Base-by-base conservation (phyloP, 2,888 invertebrate genomes). In the Myathropa florea region DNA sequence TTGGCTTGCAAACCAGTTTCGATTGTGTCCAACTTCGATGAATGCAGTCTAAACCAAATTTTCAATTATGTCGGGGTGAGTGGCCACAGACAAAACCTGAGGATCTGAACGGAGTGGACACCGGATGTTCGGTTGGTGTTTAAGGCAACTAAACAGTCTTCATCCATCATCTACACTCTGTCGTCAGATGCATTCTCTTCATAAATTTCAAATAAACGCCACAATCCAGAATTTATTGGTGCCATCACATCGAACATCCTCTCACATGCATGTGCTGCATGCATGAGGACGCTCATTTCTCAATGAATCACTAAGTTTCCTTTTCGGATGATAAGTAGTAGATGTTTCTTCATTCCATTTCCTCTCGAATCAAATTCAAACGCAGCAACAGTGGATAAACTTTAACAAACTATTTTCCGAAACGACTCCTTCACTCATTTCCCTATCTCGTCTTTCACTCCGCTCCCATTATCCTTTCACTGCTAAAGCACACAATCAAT, bases 401-500 rank as follows among this genome's bases (percentile, higher is more conserved):
- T 30, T 10, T 26, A 61, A 78, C 30, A 78, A 83, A 67, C 72
- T 63, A 26, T 68, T 68, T 73, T 83, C 55, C 72, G n/a, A 68
- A 72, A 68, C 21, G 33, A 63, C 67, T 73, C 67, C 24, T 33
- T 30, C 10, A 12, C 2, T 72, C 60, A 65, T 65, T 23, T 10
- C 23, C 23, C 14, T 39, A 30, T 65, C 46, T 70, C 21, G 30
- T 4, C 33, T 23, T 28, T n/a, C n/a, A 6, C 12, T 28, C 10
- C n/a, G 10, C 6, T 61, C 57, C 33, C 18, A 3, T 18, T 55
- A 10, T n/a, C n/a, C 18, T 9, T 24, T 14, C 39, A 67, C 24
- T 60, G 33, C 33, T 12, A 63, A 65, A 28, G 60, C 46, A 24
- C 46, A 46, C 46, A 46, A n/a, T 46, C 39, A 26, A 75, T 60